Percentiles rank a stretch among this genome's conserved stretches.
Evolutionary conservation across 2,797 vertebrate genomes (phyloP).

Genomic region (Enteromius fasciolatus): DNA sequence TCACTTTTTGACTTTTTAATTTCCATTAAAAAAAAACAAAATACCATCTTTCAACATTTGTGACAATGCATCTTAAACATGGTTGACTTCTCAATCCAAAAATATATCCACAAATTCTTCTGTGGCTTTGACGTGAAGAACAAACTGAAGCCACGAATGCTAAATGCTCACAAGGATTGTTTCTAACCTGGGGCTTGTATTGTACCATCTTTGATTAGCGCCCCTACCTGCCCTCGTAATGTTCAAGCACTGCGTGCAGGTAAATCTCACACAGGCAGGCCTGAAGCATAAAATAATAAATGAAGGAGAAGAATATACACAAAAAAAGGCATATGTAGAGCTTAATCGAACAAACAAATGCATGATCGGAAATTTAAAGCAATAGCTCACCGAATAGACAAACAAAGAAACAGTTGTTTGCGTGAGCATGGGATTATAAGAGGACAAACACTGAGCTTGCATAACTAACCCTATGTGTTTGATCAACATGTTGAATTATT

Average conservation of each 20-base stretch:
- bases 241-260: constrained; percentile 3
- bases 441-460: constrained; percentile 8
- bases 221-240: neutral
- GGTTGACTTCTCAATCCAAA: neutral
- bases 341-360: neutral
- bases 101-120: neutral
- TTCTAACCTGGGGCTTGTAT: constrained; percentile 26
- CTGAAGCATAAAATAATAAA: neutral
- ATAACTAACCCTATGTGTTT: constrained; percentile 9
- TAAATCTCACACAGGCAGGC: neutral
- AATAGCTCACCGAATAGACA: neutral
- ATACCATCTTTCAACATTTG: neutral
- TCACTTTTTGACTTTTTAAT: neutral
- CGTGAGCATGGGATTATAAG: neutral
- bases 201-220: neutral
- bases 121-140: neutral
- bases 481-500: constrained; percentile 18
- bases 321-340: neutral
- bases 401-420: constrained; percentile 10
- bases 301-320: neutral
- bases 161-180: neutral
- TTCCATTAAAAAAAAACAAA: neutral
- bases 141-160: neutral
- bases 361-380: neutral
- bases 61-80: neutral